phyloP scores from a whole-genome alignment of 2,113 vertebrate genomes.

The Neolamprologus modestus region DNA sequence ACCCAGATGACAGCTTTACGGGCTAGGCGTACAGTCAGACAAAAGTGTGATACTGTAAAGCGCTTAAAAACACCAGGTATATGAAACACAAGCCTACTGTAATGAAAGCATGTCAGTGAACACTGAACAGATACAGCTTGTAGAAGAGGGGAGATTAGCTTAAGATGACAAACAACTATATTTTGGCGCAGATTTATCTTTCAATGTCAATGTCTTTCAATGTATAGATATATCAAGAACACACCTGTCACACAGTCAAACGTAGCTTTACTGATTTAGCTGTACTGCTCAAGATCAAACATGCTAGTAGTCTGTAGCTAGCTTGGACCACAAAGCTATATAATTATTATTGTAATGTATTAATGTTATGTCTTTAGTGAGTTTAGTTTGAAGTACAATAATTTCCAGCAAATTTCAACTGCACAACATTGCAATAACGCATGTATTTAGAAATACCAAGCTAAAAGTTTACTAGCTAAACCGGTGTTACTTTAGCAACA shows the following conservation, averaged over 20 bases:
- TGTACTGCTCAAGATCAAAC: neutral
- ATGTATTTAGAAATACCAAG: neutral
- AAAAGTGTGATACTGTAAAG: neutral
- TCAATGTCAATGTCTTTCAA: neutral
- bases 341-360: neutral
- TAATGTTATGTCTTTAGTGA: neutral
- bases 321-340: rapidly evolving
- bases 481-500: neutral
- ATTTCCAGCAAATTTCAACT: neutral
- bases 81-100: neutral
- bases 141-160: neutral
- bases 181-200: neutral
- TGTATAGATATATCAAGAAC: neutral
- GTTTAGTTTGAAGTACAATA: rapidly evolving
- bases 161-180: neutral
- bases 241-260: neutral
- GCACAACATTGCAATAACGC: neutral
- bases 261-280: neutral
- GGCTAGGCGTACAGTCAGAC: slow-evolving; percentile 7
- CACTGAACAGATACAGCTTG: neutral
- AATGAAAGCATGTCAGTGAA: neutral
- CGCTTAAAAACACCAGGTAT: neutral
- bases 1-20: slow-evolving; percentile 52
- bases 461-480: neutral
- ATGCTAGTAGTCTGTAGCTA: neutral